A percentile compares a stretch with the other conserved stretches of the same genome.
phyloP scores from a whole-genome alignment of 92 coral and sea anemone species.

The Actinostola sp. region DNA sequence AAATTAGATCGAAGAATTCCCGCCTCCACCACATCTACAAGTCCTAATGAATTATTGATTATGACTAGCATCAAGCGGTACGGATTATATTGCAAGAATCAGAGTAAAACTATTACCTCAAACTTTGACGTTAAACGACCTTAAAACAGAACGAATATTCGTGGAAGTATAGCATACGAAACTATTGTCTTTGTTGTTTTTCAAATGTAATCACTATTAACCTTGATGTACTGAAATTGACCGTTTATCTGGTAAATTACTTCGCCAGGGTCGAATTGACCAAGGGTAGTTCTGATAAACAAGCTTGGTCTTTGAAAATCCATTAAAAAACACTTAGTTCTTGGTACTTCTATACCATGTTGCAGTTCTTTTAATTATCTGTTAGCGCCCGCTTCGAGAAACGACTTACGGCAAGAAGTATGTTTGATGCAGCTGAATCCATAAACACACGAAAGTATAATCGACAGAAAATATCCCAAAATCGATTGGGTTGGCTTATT shows the following conservation, averaged over 20 bases:
- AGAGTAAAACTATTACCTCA: slow-evolving; percentile 19
- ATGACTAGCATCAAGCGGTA: neutral
- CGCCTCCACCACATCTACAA: slow-evolving; percentile 39
- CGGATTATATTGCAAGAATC: neutral
- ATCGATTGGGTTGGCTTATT: neutral
- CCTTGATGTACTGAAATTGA: slow-evolving; percentile 2
- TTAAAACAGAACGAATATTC: too few species aligned
- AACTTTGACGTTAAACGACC: neutral
- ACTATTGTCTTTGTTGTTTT: too few species aligned
- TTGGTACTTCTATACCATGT: neutral
- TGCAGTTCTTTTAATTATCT: neutral
- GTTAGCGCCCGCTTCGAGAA: slow-evolving; percentile 1
- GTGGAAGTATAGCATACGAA: too few species aligned
- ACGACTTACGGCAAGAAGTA: neutral
- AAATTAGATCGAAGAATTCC: slow-evolving; percentile 64
- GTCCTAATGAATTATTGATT: slow-evolving; percentile 36
- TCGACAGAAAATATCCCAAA: neutral
- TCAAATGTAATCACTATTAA: too few species aligned
- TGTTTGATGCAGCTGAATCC: slow-evolving; percentile 1
- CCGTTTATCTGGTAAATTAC: neutral
- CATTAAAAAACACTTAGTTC: slow-evolving; percentile 29
- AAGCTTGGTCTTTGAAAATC: neutral
- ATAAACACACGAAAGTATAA: neutral
- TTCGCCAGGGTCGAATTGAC: neutral
- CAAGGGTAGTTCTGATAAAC: neutral